phyloP scores from a whole-genome alignment of 2,888 invertebrate genomes.

The Caradrina kadenii region DNA sequence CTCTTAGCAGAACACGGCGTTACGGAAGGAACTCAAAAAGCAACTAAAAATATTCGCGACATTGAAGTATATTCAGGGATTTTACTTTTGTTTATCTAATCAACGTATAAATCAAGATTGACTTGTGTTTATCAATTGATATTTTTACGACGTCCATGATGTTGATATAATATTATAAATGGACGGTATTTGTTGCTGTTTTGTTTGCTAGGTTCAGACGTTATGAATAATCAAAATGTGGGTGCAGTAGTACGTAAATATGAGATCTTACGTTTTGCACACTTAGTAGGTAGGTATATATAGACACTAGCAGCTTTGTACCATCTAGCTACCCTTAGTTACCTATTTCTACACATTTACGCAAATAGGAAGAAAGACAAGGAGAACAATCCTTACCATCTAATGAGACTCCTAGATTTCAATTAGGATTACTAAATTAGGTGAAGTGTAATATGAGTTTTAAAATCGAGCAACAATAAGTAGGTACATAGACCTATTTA shows the following conservation, averaged over 20 bases:
- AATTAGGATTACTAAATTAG: too few species aligned
- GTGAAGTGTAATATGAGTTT: too few species aligned
- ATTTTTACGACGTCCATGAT: conserved; percentile 58
- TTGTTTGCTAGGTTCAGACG: background rate
- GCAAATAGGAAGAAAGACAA: too few species aligned
- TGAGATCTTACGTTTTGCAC: background rate
- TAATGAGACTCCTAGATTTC: too few species aligned
- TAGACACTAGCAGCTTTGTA: too few species aligned
- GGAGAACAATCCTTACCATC: too few species aligned
- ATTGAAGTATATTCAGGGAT: conserved; percentile 50
- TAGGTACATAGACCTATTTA: background rate
- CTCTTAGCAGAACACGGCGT: conserved; percentile 35
- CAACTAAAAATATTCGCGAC: conserved; percentile 57
- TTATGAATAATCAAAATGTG: background rate
- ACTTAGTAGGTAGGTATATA: too few species aligned
- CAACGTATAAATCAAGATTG: conserved; percentile 76
- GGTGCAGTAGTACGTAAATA: background rate
- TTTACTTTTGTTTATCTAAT: conserved; percentile 68
- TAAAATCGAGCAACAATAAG: too few species aligned
- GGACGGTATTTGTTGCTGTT: background rate
- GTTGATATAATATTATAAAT: conserved; percentile 44
- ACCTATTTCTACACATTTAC: too few species aligned
- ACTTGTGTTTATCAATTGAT: conserved; percentile 72
- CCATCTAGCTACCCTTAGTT: too few species aligned
- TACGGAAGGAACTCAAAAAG: conserved; percentile 6